Evolutionary conservation across 2,113 vertebrate genomes (phyloP).

Genomic region (Stictonetta naevosa): DNA sequence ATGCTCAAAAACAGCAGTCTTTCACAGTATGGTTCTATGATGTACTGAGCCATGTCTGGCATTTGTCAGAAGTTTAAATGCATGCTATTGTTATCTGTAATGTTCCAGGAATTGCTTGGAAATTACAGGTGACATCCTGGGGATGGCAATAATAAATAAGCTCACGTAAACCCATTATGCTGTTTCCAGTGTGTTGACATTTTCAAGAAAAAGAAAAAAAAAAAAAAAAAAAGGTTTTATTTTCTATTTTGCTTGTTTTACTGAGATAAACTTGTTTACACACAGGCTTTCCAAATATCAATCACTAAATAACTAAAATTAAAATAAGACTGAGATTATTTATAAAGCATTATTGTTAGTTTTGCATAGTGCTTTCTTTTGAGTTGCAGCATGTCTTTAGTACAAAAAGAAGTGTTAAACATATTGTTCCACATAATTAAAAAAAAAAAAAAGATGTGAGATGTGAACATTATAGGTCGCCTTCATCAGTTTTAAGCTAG

Average conservation of each 20-base stretch:
- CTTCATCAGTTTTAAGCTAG: neutral
- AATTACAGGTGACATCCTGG: neutral
- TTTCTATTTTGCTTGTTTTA: conserved; percentile 42
- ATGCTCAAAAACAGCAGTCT: neutral
- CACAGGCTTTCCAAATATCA: conserved; percentile 23
- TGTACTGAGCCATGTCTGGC: neutral
- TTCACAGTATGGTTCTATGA: neutral
- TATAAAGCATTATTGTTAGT: neutral
- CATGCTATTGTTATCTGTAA: neutral
- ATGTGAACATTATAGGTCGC: neutral
- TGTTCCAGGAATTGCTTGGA: conserved; percentile 34
- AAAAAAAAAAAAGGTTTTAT: neutral
- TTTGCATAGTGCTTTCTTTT: neutral
- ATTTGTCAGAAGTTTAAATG: conserved; percentile 21
- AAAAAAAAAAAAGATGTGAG: neutral
- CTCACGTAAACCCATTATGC: neutral
- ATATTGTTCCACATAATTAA: neutral
- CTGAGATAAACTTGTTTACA: conserved; percentile 41
- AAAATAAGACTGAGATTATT: neutral
- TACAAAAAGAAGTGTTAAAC: neutral
- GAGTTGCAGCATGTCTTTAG: neutral
- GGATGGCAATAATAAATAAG: conserved; percentile 4
- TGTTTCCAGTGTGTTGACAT: conserved; percentile 30
- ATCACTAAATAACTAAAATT: conserved; percentile 10
- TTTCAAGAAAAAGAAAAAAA: conserved; percentile 35